A percentile compares a stretch with the other conserved stretches of the same genome.
Conservation (phyloP, 2,113 vertebrate species). For the Shinisaurus crocodilurus region DNA sequence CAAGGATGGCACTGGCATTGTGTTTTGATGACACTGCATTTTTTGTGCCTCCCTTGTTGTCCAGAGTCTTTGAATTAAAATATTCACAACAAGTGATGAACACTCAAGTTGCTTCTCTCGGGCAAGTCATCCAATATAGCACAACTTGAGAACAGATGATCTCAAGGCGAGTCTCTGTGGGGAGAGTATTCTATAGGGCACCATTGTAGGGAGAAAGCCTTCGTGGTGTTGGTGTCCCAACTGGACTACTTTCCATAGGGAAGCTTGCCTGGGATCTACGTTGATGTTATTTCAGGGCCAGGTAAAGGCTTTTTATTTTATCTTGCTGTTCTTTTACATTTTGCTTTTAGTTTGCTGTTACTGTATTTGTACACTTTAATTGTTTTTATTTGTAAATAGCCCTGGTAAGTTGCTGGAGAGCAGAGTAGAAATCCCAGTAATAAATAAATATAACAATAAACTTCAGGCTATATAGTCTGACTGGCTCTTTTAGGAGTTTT, state of each 20-base stretch:
- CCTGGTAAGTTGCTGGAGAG: not conserved
- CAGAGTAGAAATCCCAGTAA: not conserved
- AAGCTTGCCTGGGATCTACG: not conserved
- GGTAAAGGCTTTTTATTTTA: not conserved
- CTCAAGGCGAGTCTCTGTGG: not conserved
- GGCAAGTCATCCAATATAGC: not conserved
- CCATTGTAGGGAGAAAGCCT: not conserved
- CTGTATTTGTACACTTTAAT: not conserved
- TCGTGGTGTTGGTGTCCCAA: not conserved
- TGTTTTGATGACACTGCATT: too few relatives aligned
- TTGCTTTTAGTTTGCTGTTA: not conserved
- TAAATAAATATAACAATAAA: not conserved
- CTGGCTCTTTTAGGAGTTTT: constrained; percentile 30
- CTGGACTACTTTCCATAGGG: not conserved
- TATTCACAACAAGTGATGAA: not conserved
- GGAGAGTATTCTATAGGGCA: not conserved
- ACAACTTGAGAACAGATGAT: not conserved
- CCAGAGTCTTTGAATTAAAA: not conserved
- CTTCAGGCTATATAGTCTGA: not conserved
- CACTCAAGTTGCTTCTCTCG: not conserved
- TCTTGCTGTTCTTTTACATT: not conserved
- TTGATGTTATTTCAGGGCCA: not conserved
- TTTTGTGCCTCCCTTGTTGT: not conserved
- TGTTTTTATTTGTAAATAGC: not conserved
- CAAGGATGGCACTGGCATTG: too few relatives aligned